Evolutionary conservation across 2,113 vertebrate genomes (phyloP).

Genomic region (Petaurus breviceps): DNA sequence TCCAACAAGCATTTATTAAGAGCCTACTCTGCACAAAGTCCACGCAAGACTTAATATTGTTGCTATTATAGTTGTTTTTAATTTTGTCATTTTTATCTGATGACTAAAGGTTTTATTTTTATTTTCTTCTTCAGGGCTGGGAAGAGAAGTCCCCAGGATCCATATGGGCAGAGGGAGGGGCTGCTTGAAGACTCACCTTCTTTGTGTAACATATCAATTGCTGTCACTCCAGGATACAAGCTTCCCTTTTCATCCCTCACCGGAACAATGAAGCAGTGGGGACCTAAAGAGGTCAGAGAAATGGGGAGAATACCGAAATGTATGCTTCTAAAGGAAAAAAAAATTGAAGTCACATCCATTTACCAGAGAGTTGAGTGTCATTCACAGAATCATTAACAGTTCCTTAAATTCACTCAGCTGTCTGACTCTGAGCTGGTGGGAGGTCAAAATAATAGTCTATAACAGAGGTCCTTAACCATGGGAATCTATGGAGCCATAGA

Average conservation of each 20-base stretch:
- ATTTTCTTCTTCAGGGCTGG: neutral
- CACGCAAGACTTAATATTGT: neutral
- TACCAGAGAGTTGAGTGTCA: neutral
- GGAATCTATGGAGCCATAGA: neutral
- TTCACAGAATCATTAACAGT: neutral
- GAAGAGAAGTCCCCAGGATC: neutral
- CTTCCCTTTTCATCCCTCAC: slow-evolving; percentile 56
- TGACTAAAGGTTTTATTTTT: neutral
- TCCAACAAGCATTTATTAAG: neutral
- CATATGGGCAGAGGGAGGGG: neutral
- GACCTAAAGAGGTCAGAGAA: slow-evolving; percentile 68
- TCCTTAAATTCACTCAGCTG: neutral
- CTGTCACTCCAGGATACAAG: slow-evolving; percentile 74
- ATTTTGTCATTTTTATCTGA: neutral
- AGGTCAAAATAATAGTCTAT: neutral
- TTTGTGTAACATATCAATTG: slow-evolving; percentile 77
- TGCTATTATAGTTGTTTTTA: neutral
- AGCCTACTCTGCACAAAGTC: neutral
- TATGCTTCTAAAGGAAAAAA: neutral
- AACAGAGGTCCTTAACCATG: neutral
- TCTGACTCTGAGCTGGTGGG: no score
- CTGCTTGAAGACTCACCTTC: slow-evolving; percentile 66
- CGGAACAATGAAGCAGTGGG: slow-evolving; percentile 83
- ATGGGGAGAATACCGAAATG: neutral
- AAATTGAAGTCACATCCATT: neutral